Conservation (phyloP, 2,888 invertebrate species). For the Orchesellides sinensis region DNA sequence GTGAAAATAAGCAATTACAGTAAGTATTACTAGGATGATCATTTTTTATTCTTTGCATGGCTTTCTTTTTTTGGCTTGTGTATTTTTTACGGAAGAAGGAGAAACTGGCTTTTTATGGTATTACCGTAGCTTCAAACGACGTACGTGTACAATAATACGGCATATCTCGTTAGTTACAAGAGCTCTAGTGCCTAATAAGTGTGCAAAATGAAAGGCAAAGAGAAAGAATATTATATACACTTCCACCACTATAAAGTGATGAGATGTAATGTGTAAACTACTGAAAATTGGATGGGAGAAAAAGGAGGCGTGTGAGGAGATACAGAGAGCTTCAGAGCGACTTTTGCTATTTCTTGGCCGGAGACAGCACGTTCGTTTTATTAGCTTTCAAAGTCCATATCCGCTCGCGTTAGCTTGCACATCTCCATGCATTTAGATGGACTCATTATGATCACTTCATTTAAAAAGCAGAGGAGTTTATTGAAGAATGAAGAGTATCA, state of each 20-base stretch:
- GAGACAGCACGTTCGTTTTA: slow-evolving; percentile 53
- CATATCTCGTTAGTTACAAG: background rate
- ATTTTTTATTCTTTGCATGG: background rate
- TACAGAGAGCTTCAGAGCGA: slow-evolving; percentile 34
- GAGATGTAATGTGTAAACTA: background rate
- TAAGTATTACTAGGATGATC: background rate
- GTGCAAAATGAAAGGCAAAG: background rate
- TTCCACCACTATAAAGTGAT: background rate
- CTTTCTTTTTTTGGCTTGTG: background rate
- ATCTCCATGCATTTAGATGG: slow-evolving; percentile 75
- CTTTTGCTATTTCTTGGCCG: slow-evolving; percentile 16
- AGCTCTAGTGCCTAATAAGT: too few relatives aligned
- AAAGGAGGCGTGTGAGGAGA: background rate
- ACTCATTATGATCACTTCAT: slow-evolving; percentile 75
- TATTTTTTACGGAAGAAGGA: background rate
- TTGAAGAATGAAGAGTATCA: slow-evolving; percentile 48
- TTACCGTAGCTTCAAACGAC: too few relatives aligned
- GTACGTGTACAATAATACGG: too few relatives aligned
- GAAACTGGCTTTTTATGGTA: too few relatives aligned
- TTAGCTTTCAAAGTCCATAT: slow-evolving; percentile 45
- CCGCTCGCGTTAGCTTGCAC: slow-evolving; percentile 45
- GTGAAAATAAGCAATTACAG: too few relatives aligned
- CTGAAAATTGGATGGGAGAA: slow-evolving; percentile 32
- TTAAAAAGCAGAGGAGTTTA: slow-evolving; percentile 70
- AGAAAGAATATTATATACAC: background rate